Conservation (phyloP, 1,140 invertebrate genomes). For the Cyclina sinensis region DNA sequence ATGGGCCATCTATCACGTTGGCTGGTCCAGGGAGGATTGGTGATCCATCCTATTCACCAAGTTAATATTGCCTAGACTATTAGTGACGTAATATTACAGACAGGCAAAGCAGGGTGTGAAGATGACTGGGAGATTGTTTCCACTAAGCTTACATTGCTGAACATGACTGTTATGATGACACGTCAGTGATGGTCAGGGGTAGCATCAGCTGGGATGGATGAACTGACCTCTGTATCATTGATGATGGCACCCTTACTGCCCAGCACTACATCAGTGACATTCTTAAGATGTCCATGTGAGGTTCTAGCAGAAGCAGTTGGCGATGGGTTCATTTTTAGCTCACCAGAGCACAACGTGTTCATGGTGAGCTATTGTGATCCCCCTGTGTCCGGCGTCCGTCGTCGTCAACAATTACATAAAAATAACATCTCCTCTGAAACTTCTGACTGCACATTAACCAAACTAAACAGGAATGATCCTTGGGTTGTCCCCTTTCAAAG, state of each 20-base stretch:
- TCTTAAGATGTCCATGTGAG: not conserved
- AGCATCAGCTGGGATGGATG: no score
- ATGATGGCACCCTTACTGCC: not conserved
- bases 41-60: not conserved
- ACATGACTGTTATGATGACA: not conserved
- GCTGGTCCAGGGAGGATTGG: constrained; percentile 10
- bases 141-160: not conserved
- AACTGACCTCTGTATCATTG: not conserved
- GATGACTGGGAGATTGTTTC: no score
- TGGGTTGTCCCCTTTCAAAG: no score
- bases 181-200: not conserved
- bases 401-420: no score
- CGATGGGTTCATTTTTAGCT: not conserved
- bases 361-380: no score
- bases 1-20: not conserved
- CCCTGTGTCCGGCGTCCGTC: no score
- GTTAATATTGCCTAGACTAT: not conserved
- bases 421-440: no score
- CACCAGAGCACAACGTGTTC: no score
- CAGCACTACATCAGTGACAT: constrained; percentile 1
- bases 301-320: not conserved
- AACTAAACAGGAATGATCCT: no score
- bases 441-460: no score
- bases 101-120: no score
- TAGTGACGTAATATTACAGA: no score